Percentiles rank a stretch among this genome's conserved stretches.
Evolutionary conservation across 1,140 invertebrate species (phyloP).

Genomic region (Trachymyrmex septentrionalis): DNA sequence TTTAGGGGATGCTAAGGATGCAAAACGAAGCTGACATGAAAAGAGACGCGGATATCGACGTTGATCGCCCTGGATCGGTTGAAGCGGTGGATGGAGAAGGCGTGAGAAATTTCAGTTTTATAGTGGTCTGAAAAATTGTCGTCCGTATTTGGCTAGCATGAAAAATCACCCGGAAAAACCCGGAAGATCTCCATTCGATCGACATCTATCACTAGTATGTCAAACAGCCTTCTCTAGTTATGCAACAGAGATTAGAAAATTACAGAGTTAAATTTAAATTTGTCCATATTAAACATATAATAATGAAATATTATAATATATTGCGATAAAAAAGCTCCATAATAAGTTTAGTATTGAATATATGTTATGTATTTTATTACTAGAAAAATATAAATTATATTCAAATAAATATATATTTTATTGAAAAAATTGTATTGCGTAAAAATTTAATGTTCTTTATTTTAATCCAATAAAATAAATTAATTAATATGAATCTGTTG

Average conservation of each 20-base stretch:
- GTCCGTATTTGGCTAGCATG: slow-evolving; percentile 74
- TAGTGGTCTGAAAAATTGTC: slow-evolving; percentile 80
- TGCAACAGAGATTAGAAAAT: slow-evolving; percentile 25
- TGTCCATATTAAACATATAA: background rate
- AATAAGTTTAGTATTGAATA: background rate
- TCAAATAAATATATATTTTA: background rate
- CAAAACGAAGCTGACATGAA: slow-evolving; percentile 62
- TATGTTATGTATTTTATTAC: background rate
- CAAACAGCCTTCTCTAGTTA: background rate
- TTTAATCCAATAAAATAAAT: slow-evolving; percentile 13
- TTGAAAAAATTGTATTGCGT: background rate
- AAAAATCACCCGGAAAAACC: slow-evolving; percentile 80
- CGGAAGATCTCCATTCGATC: slow-evolving; percentile 63
- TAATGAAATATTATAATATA: background rate
- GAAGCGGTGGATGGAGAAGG: slow-evolving; percentile 62
- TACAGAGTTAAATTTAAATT: background rate
- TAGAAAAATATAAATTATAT: slow-evolving; percentile 1
- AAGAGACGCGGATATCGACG: slow-evolving; percentile 57
- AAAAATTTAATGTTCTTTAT: slow-evolving; percentile 20
- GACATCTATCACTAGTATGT: slow-evolving; percentile 45
- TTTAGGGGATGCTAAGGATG: slow-evolving; percentile 49
- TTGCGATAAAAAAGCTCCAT: too few species aligned
- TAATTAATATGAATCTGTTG: slow-evolving; percentile 11
- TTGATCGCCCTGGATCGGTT: slow-evolving; percentile 38
- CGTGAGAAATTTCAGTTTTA: slow-evolving; percentile 82